Evolutionary conservation across 2,797 vertebrate species (phyloP).

Genomic region (Dendrocincla fuliginosa): DNA sequence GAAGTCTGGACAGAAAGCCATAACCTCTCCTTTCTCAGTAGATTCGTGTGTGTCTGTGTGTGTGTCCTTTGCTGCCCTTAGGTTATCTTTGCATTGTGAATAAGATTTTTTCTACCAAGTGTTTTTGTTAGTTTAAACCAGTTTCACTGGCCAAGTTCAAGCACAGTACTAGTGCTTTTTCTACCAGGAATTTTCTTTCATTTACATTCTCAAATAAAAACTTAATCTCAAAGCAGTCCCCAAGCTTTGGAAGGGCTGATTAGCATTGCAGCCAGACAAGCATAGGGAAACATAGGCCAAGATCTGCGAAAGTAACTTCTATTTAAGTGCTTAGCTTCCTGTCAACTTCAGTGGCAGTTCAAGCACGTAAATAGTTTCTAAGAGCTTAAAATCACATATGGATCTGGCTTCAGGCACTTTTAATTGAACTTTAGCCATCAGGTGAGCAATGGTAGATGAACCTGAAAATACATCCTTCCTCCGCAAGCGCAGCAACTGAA

Average conservation of each 20-base stretch:
- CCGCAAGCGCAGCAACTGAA: background rate
- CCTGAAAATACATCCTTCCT: conserved; percentile 19
- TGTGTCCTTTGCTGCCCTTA: conserved; percentile 43
- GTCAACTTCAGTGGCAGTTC: conserved; percentile 4
- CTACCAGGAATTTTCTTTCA: background rate
- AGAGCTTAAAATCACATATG: background rate
- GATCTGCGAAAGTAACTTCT: conserved; percentile 7
- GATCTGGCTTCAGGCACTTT: background rate
- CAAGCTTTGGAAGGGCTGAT: background rate
- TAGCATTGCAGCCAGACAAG: background rate
- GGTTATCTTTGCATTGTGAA: background rate
- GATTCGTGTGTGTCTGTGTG: background rate
- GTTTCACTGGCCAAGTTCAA: background rate
- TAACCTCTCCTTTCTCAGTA: conserved; percentile 23
- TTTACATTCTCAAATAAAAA: background rate
- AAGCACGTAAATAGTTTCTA: conserved; percentile 22
- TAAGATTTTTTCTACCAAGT: background rate
- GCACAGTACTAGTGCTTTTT: background rate
- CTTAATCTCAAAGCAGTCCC: background rate
- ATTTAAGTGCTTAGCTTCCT: conserved; percentile 26
- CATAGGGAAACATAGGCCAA: background rate
- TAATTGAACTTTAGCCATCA: background rate
- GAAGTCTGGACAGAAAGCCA: conserved; percentile 52
- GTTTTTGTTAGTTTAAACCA: background rate
- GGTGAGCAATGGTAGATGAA: background rate